phyloP scores from a whole-genome alignment of 1,140 invertebrate species.

The Sminthurinus signatus region DNA sequence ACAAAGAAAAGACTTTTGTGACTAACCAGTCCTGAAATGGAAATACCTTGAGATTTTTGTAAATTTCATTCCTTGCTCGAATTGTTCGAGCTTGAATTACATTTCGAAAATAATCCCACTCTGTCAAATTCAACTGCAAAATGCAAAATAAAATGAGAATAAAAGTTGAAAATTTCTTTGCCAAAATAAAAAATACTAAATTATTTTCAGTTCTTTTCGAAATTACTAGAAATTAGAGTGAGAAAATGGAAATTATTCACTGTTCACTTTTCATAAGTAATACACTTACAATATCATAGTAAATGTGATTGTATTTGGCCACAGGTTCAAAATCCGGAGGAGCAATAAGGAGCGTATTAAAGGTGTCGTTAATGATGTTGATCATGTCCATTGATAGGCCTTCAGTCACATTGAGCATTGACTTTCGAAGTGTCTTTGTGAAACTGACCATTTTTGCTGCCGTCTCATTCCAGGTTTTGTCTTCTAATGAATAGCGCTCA shows the following conservation, averaged over 20 bases:
- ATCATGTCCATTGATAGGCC: not conserved
- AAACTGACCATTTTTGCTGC: not conserved
- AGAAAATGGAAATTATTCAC: not conserved
- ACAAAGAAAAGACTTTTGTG: not conserved
- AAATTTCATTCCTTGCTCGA: conserved; percentile 20
- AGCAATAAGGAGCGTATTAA: not conserved
- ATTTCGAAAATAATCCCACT: conserved; percentile 12
- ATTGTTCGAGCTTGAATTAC: conserved; percentile 18
- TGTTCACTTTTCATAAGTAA: not conserved
- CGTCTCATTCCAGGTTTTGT: not conserved
- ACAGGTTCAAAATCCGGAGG: too few species aligned
- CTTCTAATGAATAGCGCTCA: not conserved
- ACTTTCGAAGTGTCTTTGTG: not conserved
- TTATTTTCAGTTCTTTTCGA: not conserved
- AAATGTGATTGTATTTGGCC: not conserved
- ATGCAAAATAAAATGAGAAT: not conserved
- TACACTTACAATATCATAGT: not conserved
- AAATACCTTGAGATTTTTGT: not conserved
- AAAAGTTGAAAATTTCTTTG: too few species aligned
- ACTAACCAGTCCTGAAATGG: conserved; percentile 5
- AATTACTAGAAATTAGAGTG: not conserved
- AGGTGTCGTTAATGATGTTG: not conserved
- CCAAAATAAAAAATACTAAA: not conserved
- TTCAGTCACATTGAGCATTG: not conserved
- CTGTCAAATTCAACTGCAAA: conserved; percentile 14